Percentiles rank a stretch among this genome's conserved stretches.
Conservation (phyloP, 2,113 vertebrate genomes). For the Caretta caretta region DNA sequence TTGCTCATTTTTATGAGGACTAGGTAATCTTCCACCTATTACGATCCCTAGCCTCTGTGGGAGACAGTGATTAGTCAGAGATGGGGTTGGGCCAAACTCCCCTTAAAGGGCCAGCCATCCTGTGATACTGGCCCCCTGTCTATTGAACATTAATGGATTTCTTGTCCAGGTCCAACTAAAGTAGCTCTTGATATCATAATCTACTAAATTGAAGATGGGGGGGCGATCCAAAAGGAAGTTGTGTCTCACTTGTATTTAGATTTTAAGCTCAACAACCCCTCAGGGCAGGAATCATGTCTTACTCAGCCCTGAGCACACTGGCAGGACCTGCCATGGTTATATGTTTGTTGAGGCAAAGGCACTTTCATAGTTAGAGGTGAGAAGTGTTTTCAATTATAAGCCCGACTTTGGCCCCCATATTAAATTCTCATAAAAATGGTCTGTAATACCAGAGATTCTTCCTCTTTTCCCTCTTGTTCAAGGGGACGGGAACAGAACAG, state of each 20-base stretch:
- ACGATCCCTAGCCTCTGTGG: background rate
- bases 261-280: background rate
- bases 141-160: background rate
- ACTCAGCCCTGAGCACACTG: background rate
- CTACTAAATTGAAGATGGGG: background rate
- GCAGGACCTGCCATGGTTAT: fast-evolving
- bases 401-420: background rate
- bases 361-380: background rate
- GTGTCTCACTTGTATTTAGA: background rate
- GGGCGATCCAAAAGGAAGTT: background rate
- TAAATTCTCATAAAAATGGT: background rate
- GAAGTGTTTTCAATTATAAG: background rate
- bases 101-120: fast-evolving
- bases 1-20: background rate
- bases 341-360: fast-evolving
- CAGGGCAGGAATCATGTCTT: fast-evolving
- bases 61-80: background rate
- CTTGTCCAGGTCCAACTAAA: background rate
- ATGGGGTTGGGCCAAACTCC: background rate
- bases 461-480: background rate
- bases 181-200: background rate
- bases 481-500: background rate
- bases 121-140: background rate
- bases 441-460: fast-evolving
- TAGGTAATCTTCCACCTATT: background rate